Base-by-base conservation (phyloP, 2,888 invertebrate species). In the Lasioglossum morio region DNA sequence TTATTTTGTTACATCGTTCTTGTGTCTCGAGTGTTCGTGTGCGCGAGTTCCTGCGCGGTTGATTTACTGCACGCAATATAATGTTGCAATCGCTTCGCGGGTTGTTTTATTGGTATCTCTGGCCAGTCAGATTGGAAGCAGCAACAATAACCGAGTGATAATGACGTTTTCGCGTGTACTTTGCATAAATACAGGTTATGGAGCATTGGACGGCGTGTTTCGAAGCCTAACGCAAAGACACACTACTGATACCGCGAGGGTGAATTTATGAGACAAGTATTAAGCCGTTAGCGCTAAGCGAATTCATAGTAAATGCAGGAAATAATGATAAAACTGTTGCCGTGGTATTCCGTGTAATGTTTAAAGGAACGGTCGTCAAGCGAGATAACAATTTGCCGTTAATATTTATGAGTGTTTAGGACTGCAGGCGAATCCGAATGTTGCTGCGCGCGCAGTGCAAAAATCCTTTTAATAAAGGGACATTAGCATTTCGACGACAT, bases 281-380 rank as follows among this genome's bases (percentile, higher is more conserved):
- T 70, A 27, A 48, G 72, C 57, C 84, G 78, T 82, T 85, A 81
- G 37, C 63, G 73, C 63, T 53, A 75, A 76, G 72, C 63, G 77
- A 63, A 82, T 75, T 85, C 84, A 76, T 81, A 82, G 73, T 85
- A 82, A 82, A 78, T 34, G 48, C 63, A 60, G 84, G 75, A 75
- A 74, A 75, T 81, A 81, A 78, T 72, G 82, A 78, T 82, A 82
- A 82, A 83, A 72, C 72, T 34, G 72, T 76, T 48, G 43, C 23
- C 79, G 74, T 75, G 72, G 57, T 46, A 48, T 79, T 60, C 72
- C 37, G 66, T 48, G 63, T 72, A 72, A 73, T 57, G 76, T 79
- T 81, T 77, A 77, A 77, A 57, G 63, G 46, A 60, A 77, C 72
- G 34, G n/a, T 79, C 57, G 43, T 19, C 63, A 16, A 37, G 27